phyloP scores from a whole-genome alignment of 2,888 invertebrate genomes.

The Ennomos erosarius region DNA sequence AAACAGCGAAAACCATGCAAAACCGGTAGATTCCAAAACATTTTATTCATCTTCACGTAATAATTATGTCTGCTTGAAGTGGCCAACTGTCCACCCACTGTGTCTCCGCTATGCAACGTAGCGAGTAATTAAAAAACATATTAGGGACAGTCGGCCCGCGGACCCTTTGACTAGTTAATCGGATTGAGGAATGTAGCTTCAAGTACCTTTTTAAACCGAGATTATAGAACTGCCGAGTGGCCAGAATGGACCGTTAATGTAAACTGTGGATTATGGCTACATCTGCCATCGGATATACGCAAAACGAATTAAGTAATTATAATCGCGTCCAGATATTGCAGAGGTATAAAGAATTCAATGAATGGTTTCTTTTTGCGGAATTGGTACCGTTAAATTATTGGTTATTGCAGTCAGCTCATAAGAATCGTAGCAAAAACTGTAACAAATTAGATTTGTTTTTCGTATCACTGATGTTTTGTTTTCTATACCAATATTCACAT shows the following conservation, averaged over 20 bases:
- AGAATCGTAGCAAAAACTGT: too few relatives aligned
- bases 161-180: slow-evolving; percentile 56
- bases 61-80: not conserved
- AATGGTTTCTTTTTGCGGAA: too few relatives aligned
- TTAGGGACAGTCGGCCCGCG: slow-evolving; percentile 50
- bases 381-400: too few relatives aligned
- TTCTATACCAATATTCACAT: too few relatives aligned
- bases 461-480: too few relatives aligned
- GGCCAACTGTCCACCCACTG: slow-evolving; percentile 13
- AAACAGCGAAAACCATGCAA: not conserved
- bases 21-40: not conserved
- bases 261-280: slow-evolving; percentile 21
- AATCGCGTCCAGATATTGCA: too few relatives aligned
- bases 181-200: slow-evolving; percentile 56
- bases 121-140: slow-evolving; percentile 76
- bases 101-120: slow-evolving; percentile 27
- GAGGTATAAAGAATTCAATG: too few relatives aligned
- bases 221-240: slow-evolving; percentile 59
- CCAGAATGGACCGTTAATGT: slow-evolving; percentile 11
- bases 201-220: slow-evolving; percentile 63
- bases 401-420: too few relatives aligned
- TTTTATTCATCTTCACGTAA: too few relatives aligned
- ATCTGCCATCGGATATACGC: slow-evolving; percentile 19
- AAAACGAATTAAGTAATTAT: too few relatives aligned
- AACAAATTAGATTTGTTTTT: too few relatives aligned